Evolutionary conservation across 2,888 invertebrate species (phyloP).

Genomic region (Lamproptera curius): DNA sequence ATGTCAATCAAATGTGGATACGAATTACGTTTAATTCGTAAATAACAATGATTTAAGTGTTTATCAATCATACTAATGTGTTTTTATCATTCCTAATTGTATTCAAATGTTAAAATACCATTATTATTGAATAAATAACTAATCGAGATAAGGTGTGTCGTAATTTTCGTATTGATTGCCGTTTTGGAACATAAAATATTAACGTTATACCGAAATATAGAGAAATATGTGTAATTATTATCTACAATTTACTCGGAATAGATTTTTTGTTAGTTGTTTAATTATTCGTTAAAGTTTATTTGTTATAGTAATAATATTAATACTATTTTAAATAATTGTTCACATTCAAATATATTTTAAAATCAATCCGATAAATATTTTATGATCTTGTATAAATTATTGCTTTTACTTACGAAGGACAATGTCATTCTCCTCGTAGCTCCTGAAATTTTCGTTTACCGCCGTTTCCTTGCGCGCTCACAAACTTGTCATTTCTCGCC

Average conservation of each 20-base stretch:
- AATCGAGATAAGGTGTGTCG: not conserved
- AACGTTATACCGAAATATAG: too few relatives aligned
- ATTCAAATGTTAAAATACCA: slow-evolving; percentile 10
- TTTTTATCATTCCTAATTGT: not conserved
- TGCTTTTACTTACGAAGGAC: slow-evolving; percentile 74
- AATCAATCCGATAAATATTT: too few relatives aligned
- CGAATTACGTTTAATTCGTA: slow-evolving; percentile 7
- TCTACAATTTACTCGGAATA: too few relatives aligned
- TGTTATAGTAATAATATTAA: too few relatives aligned
- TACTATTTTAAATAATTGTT: too few relatives aligned
- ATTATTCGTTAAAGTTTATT: too few relatives aligned
- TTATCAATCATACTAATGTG: not conserved
- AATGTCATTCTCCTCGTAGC: slow-evolving; percentile 73
- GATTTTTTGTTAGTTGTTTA: too few relatives aligned
- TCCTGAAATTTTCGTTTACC: slow-evolving; percentile 43
- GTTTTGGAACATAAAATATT: too few relatives aligned
- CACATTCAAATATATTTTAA: too few relatives aligned
- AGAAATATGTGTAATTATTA: too few relatives aligned
- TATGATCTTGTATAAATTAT: too few relatives aligned
- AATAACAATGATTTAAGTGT: slow-evolving; percentile 5
- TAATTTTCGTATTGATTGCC: too few relatives aligned
- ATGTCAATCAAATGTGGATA: not conserved
- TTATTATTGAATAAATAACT: slow-evolving; percentile 4
- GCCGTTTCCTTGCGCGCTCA: slow-evolving; percentile 34
- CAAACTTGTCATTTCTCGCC: slow-evolving; percentile 38